Evolutionary conservation across 2,888 invertebrate genomes (phyloP).

Genomic region (Cyaniris semiargus): DNA sequence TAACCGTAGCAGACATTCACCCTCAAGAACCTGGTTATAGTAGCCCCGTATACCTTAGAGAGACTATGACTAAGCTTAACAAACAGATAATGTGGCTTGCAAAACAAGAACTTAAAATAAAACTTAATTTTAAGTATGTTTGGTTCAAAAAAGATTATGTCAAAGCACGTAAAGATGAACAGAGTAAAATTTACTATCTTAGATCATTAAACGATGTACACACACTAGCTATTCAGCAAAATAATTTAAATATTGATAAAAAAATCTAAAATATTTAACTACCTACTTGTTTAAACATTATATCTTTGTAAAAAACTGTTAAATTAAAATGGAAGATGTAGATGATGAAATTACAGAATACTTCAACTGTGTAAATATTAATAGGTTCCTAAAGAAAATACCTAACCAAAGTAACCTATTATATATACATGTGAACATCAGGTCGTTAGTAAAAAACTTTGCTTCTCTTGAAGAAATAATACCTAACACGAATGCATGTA

Average conservation of each 20-base stretch:
- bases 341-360: not conserved
- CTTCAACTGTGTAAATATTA: not conserved
- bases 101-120: slow-evolving; percentile 3
- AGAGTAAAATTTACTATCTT: slow-evolving; percentile 7
- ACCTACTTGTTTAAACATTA: not conserved
- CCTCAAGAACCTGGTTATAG: not conserved
- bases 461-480: not conserved
- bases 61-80: not conserved
- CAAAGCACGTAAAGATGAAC: not conserved
- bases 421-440: not conserved
- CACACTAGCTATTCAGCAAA: not conserved
- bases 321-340: not conserved
- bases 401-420: not conserved
- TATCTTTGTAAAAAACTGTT: not conserved
- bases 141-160: not conserved
- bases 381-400: not conserved
- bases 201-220: slow-evolving; percentile 1
- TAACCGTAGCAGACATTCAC: not conserved
- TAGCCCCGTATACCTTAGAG: not conserved
- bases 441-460: not conserved
- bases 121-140: not conserved
- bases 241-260: not conserved
- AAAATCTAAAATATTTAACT: not conserved
- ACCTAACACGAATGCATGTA: not conserved
- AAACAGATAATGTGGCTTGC: slow-evolving; percentile 1